Evolutionary conservation across 2,797 vertebrate genomes (phyloP), one percentile per base, ranked within the genome.

Genomic region (Sebastes alutus): DNA sequence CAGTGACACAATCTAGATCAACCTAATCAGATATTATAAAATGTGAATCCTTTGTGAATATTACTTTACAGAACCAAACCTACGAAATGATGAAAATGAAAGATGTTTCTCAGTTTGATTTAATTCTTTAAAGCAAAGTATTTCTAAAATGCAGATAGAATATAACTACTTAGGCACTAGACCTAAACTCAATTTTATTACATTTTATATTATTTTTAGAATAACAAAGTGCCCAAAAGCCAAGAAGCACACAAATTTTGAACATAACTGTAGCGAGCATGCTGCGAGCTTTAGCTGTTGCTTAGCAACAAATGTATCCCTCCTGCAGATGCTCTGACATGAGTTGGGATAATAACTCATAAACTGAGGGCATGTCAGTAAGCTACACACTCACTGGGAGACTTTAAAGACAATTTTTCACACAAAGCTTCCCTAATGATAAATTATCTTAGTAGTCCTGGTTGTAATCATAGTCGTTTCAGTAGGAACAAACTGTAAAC

Each of bases 221-320:
- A 80, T 69, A 58, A 73, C 74, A 74, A 80, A 77, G 66, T 72
- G 60, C 23, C 49, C 42, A 72, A 75, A 72, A 78, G 71, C 80
- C 76, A 70, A 80, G 30, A 78, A 77, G 63, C 56, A 42, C 33
- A 81, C 54, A 81, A 46, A 88, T 82, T 65, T 89, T 82, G 61
- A 78, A 74, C 72, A 89, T 67, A 27, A 77, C 75, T 66, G 84
- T 58, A 82, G 88, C 83, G 87, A 90, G 88, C 87, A 87, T 84
- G 81, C 87, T 89, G 88, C 5, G 25, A 85, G 90, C 80, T 84
- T 89, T 78, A 81, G 88, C 87, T 91, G 93, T 93, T 94, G 89
- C 92, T 69, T 85, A 89, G 93, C 91, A 93, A 94, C 93, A 94
- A 90, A 89, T 89, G 85, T 46, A 86, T 92, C 89, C 88, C 88